phyloP scores from a whole-genome alignment of 2,888 invertebrate species.

The Calephelis perditalis region DNA sequence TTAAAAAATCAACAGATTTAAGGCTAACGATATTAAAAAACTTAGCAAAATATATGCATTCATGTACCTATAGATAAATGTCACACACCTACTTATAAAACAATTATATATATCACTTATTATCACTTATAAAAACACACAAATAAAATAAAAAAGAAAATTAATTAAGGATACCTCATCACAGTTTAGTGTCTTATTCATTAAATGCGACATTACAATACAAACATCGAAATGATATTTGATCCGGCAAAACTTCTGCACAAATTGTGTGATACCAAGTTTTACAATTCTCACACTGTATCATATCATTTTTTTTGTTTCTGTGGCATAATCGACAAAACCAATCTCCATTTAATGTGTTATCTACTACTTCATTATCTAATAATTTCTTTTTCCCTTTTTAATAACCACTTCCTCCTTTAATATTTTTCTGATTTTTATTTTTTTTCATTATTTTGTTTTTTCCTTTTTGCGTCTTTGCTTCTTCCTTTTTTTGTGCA shows the following conservation, averaged over 20 bases:
- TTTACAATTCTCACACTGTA: slow-evolving; percentile 19
- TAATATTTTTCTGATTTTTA: not conserved
- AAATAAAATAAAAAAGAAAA: slow-evolving; percentile 3
- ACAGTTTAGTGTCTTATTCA: slow-evolving; percentile 4
- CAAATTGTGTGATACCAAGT: slow-evolving; percentile 20
- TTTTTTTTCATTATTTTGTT: slow-evolving; percentile 7
- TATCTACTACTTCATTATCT: slow-evolving; percentile 4
- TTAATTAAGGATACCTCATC: slow-evolving; percentile 2
- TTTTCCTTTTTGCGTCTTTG: slow-evolving; percentile 8
- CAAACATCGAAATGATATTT: slow-evolving; percentile 12
- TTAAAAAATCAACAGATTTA: not conserved
- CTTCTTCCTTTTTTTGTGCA: slow-evolving; percentile 10
- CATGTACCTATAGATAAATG: not conserved
- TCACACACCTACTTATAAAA: not conserved
- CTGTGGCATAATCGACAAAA: slow-evolving; percentile 18
- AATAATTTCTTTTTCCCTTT: not conserved
- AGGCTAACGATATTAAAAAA: not conserved
- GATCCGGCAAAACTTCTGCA: slow-evolving; percentile 16
- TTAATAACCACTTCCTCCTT: slow-evolving; percentile 2
- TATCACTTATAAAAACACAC: not conserved
- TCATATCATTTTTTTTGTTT: slow-evolving; percentile 18
- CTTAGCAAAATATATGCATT: not conserved
- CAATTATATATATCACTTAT: slow-evolving; percentile 2
- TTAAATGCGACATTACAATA: slow-evolving; percentile 13
- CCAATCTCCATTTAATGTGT: slow-evolving; percentile 14